Base-by-base conservation (phyloP, 1,140 invertebrate genomes). In the Drosophila pruinosa region DNA sequence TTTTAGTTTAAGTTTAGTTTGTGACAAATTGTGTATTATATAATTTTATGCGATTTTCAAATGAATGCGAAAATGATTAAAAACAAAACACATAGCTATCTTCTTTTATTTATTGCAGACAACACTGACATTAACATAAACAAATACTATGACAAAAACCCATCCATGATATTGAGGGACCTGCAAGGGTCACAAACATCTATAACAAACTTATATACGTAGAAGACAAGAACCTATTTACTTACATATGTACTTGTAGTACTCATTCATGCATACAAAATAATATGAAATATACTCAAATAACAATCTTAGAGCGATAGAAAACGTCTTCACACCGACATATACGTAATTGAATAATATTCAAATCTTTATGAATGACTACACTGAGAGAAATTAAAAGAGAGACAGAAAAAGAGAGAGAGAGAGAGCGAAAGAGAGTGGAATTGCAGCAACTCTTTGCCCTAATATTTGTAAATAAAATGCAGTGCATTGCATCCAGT, bases 1-100 rank as follows among this genome's bases (percentile, higher is more conserved):
- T 81, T 85, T 74, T 81, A 86, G 70, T 81, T 75, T 86, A 78
- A 86, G 82, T 85, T 85, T 76, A 85, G 80, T 78, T 34, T 86
- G 81, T 86, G 81, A 86, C 81, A 52, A 82, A 72, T 86, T 86
- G 82, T 86, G 83, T 86, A 86, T 82, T 82, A 88, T 88, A 86
- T 86, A 72, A 86, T 89, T 81, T 88, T 78, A 81, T 81, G 82
- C 81, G 81, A 86, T 88, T 86, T 86, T 54, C 28, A 80, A 88
- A 88, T 82, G 81, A 82, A 86, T 75, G 61, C 58, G 71, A 86
- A 78, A 73, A 78, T 53, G 47, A 72, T 65, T 72, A 88, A 69
- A 82, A 78, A 61, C 52, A 72, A 79, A 72, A 45, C 19, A 34
- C 21, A 52, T 31, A 24, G 21, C 39, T 39, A 21, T 26, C 41